Percentiles rank a stretch among this genome's conserved stretches.
These are phyloP conservation scores for Tanypteryx hageni DNA, from an alignment of 2,888 invertebrate genomes.

Conservation along the genomic window DNA sequence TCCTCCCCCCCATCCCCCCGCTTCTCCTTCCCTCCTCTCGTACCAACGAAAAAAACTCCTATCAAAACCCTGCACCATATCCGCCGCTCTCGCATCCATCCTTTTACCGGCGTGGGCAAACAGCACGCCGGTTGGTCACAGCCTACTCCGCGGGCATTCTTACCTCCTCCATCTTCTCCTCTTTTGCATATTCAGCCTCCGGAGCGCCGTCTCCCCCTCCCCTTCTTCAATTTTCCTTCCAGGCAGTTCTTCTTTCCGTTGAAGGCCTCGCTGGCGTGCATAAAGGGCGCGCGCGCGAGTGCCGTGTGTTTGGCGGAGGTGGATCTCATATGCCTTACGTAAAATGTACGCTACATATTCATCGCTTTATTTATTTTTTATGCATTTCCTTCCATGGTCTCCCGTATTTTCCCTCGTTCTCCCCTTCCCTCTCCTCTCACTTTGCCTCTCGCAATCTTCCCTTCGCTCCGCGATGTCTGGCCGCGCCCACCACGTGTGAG, in stretches of 20 bases:
- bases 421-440: not conserved
- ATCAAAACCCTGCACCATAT: not conserved
- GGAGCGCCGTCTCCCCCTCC: slow-evolving; percentile 4
- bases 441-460: slow-evolving; percentile 22
- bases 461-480: slow-evolving; percentile 9
- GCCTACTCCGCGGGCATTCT: not conserved
- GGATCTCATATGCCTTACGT: slow-evolving; percentile 63
- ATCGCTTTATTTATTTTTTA: slow-evolving; percentile 63
- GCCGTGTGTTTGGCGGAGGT: slow-evolving; percentile 7
- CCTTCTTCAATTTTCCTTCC: slow-evolving; percentile 52
- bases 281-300: slow-evolving; percentile 28
- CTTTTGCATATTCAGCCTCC: slow-evolving; percentile 60
- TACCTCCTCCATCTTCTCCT: slow-evolving; percentile 25
- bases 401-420: not conserved
- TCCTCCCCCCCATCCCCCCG: not conserved
- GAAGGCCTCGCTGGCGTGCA: slow-evolving; percentile 40
- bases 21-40: not conserved
- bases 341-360: slow-evolving; percentile 63
- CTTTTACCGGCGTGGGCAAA: slow-evolving; percentile 36
- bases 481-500: not conserved
- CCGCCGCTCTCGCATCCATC: not conserved
- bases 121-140: slow-evolving; percentile 9
- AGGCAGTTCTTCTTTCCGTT: not conserved
- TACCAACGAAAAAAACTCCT: not conserved
- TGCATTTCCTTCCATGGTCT: slow-evolving; percentile 21